These are phyloP conservation scores for Parotocinclus haroldoi DNA, from an alignment of 2,797 vertebrate genomes.

Conservation along the genomic window DNA sequence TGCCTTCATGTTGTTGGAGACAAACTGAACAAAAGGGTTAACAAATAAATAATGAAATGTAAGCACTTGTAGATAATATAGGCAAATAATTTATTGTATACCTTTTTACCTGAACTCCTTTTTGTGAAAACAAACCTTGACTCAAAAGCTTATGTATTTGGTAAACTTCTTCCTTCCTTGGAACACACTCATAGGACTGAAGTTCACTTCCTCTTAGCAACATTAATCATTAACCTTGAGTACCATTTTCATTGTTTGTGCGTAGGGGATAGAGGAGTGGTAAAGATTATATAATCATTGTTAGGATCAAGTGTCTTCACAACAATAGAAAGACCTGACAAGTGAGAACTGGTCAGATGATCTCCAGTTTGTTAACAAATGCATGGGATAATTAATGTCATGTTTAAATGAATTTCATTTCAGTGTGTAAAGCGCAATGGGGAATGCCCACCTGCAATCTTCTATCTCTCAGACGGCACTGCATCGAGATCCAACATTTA, in stretches of 20 bases:
- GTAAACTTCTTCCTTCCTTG: slow-evolving; percentile 3
- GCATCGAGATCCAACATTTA: too few relatives aligned
- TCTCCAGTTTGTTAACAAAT: too few relatives aligned
- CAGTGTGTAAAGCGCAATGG: too few relatives aligned
- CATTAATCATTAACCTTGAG: slow-evolving; percentile 53
- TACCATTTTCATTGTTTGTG: not conserved
- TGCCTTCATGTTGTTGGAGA: slow-evolving; percentile 55
- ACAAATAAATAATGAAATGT: not conserved
- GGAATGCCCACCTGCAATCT: too few relatives aligned
- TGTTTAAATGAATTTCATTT: too few relatives aligned
- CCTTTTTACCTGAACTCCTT: not conserved
- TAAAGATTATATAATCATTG: too few relatives aligned
- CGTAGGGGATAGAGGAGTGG: too few relatives aligned
- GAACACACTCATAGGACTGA: slow-evolving; percentile 39
- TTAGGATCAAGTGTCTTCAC: too few relatives aligned
- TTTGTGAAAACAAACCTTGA: not conserved
- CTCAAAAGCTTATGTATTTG: not conserved
- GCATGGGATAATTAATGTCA: too few relatives aligned
- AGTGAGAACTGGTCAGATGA: too few relatives aligned
- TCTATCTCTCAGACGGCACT: too few relatives aligned
- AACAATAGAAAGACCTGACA: too few relatives aligned
- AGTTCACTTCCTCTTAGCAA: slow-evolving; percentile 64
- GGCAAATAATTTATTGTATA: not conserved
- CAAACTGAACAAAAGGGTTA: not conserved
- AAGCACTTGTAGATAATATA: not conserved